Base-by-base conservation (phyloP, 2,797 vertebrate genomes). In the Bradypodion pumilum region DNA sequence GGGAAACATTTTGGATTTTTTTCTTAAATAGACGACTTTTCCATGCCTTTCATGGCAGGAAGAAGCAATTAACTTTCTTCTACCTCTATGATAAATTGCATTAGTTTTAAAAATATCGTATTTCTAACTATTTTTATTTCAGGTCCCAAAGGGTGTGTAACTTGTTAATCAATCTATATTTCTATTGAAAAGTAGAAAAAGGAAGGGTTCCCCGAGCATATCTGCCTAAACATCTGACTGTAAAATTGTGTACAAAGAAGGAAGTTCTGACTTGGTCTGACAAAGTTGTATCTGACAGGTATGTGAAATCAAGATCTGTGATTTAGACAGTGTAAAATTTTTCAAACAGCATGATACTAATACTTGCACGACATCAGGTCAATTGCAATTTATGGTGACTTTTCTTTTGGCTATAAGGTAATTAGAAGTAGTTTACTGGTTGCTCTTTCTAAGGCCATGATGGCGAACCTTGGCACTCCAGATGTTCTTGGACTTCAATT, bases 1-100 rank as follows among this genome's bases (percentile, higher is more conserved):
- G 46, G 62, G 7, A 74, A 65, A 42, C 16, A 69, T 83, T 29
- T 32, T 13, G 81, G 84, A 72, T 46, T 35, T 44, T 81, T 84
- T 66, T 2, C 12, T 80, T 27, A 6, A 79, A 2, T 79, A 32
- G 7, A 32, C 27, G 25, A 23, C 0, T 1, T 88, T 80, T 70
- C 37, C 72, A 75, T 59, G 78, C 27, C 70, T 78, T 81, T 68
- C 65, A 49, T 49, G 9, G 19, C 49, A 9, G 13, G 40, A 37
- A 16, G 91, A 0, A 12, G 27, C 62, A 83, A 1, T 2, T 69
- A 52, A 2, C 2, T 63, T 70, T 52, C 77, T 29, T 13, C 19
- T 74, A 7, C 16, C 32, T 82, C 46, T 68, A 21, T 19, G 40
- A 40, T 56, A 66, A 12, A 12, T 25, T 42, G 25, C 44, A 46